Percentiles rank a stretch among this genome's conserved stretches.
phyloP scores from a whole-genome alignment of 2,797 vertebrate species.

The Eurystomus glaucurus region DNA sequence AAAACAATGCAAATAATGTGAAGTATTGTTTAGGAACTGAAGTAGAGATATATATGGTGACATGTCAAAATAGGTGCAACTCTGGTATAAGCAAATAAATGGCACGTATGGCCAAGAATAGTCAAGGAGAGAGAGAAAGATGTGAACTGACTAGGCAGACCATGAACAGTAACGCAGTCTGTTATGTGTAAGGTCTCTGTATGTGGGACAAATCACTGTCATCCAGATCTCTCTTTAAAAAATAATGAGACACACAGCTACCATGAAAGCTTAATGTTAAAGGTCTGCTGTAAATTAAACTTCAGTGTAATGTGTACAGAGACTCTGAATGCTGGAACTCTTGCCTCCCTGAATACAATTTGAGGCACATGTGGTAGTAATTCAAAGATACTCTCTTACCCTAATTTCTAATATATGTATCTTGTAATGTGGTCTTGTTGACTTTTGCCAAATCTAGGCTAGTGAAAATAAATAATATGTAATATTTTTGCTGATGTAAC shows the following conservation, averaged over 20 bases:
- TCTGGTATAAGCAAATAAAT: neutral
- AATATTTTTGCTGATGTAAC: neutral
- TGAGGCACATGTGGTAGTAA: neutral
- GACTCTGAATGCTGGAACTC: neutral
- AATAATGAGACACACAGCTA: neutral
- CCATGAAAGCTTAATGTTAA: slow-evolving; percentile 14
- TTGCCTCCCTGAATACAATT: neutral
- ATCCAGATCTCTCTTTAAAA: neutral
- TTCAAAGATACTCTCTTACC: neutral
- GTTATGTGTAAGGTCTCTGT: neutral
- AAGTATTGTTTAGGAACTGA: neutral
- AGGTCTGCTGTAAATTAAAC: slow-evolving; percentile 10
- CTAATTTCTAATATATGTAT: neutral
- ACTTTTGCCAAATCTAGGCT: neutral
- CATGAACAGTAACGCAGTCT: fast-evolving
- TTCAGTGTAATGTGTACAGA: neutral
- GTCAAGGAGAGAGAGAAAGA: neutral
- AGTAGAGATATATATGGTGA: neutral
- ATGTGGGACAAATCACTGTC: slow-evolving; percentile 9
- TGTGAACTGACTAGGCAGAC: neutral
- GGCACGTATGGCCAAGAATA: neutral
- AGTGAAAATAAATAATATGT: neutral
- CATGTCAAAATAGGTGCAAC: neutral
- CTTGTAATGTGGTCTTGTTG: neutral
- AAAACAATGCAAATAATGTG: neutral